A percentile compares a stretch with the other conserved stretches of the same genome.
Evolutionary conservation across 64 coral and sea anemone species (phyloP).

Genomic region (Montipora sp.): DNA sequence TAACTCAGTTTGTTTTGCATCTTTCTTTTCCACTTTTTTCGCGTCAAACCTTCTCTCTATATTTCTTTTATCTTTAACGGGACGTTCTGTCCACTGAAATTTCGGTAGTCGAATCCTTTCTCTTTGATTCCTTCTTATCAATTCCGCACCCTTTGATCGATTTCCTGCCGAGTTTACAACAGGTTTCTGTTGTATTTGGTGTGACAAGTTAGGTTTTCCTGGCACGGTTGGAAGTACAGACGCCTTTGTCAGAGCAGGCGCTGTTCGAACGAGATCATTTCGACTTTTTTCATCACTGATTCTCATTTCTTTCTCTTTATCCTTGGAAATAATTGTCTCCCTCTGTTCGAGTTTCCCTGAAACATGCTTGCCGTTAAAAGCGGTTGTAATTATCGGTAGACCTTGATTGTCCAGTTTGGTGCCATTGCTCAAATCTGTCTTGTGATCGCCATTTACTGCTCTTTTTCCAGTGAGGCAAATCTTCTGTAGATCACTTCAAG

Average conservation of each 20-base stretch:
- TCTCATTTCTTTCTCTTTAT: slow-evolving; percentile 6
- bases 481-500: slow-evolving; percentile 34
- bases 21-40: background rate
- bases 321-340: background rate
- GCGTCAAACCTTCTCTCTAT: background rate
- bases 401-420: background rate
- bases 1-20: background rate
- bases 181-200: slow-evolving; percentile 9
- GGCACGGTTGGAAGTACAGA: background rate
- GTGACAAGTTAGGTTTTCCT: background rate
- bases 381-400: slow-evolving; percentile 15
- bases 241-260: background rate
- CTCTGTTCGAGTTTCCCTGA: background rate
- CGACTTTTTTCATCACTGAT: background rate
- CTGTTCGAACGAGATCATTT: slow-evolving; percentile 7
- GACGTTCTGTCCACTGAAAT: slow-evolving; percentile 34
- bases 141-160: background rate
- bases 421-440: background rate
- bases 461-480: slow-evolving; percentile 73
- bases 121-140: background rate
- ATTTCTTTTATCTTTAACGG: background rate
- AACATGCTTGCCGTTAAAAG: slow-evolving; percentile 15
- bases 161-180: background rate
- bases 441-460: background rate
- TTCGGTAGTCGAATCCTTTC: slow-evolving; percentile 46